Conservation (phyloP, 2,797 vertebrate species). For the Babyrousa celebensis region DNA sequence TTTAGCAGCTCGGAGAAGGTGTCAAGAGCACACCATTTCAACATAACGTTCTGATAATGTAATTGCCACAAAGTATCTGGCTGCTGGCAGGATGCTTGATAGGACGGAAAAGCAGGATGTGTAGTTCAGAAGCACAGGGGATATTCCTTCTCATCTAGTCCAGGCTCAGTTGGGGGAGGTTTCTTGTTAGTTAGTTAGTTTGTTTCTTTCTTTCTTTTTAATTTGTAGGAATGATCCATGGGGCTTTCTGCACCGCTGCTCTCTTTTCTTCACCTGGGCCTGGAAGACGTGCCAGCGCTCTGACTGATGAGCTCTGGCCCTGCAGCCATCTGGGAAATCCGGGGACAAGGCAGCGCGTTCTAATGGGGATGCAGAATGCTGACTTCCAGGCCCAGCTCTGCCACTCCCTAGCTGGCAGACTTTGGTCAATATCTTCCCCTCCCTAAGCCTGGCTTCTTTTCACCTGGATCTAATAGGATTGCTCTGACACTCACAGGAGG, state of each 20-base stretch:
- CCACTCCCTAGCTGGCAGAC: neutral
- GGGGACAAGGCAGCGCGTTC: neutral
- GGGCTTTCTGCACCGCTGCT: neutral
- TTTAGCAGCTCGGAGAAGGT: conserved; percentile 89
- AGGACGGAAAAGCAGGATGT: conserved; percentile 86
- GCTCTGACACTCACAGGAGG: neutral
- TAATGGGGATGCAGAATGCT: neutral
- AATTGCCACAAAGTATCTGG: conserved; percentile 87
- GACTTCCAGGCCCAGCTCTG: neutral
- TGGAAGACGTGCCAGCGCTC: neutral
- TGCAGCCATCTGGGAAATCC: neutral
- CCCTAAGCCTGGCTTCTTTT: neutral
- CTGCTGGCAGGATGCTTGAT: conserved; percentile 51
- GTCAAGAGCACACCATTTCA: conserved; percentile 81
- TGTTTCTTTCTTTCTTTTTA: conserved; percentile 47
- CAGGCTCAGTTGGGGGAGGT: neutral
- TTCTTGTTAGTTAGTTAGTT: neutral
- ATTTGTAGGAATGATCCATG: conserved; percentile 55
- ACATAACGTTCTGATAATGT: conserved; percentile 83
- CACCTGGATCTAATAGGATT: conserved; percentile 13
- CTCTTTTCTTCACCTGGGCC: neutral
- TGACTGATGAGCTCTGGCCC: conserved; percentile 10
- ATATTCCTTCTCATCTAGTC: conserved; percentile 61
- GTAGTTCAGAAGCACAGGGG: conserved; percentile 81
- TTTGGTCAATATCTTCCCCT: neutral